phyloP scores from a whole-genome alignment of 1,140 invertebrate species.

The Pseudomyrmex gracilis region DNA sequence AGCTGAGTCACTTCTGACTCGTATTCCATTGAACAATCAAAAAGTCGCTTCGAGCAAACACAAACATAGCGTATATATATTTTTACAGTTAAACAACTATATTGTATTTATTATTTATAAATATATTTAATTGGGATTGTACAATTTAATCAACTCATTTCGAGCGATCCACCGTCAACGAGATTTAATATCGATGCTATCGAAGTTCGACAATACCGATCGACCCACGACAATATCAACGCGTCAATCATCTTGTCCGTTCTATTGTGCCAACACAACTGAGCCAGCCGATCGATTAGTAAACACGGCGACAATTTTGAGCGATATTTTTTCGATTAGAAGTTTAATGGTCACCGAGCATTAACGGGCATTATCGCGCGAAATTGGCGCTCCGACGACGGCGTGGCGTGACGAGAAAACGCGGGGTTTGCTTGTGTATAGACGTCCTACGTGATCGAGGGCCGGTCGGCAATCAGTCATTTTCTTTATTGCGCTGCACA shows the following conservation, averaged over 20 bases:
- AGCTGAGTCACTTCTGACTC: too few relatives aligned
- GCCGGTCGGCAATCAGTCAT: conserved; percentile 54
- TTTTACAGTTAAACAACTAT: too few relatives aligned
- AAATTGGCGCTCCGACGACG: conserved; percentile 52
- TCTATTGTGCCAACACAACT: conserved; percentile 59
- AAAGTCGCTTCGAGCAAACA: too few relatives aligned
- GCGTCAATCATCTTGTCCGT: conserved; percentile 64
- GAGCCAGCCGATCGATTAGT: conserved; percentile 6
- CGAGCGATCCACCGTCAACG: too few relatives aligned
- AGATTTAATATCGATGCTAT: too few relatives aligned
- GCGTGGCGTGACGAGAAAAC: background rate
- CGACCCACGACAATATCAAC: conserved; percentile 38
- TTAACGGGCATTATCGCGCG: conserved; percentile 31
- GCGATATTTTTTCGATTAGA: conserved; percentile 56
- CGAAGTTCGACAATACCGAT: too few relatives aligned
- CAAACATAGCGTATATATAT: too few relatives aligned
- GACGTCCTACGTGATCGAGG: conserved; percentile 57
- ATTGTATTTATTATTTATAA: too few relatives aligned
- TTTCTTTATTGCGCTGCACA: conserved; percentile 51
- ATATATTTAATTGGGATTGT: too few relatives aligned
- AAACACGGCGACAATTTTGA: conserved; percentile 35
- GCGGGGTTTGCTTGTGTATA: background rate
- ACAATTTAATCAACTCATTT: too few relatives aligned
- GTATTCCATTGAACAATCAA: too few relatives aligned
- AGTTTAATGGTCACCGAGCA: conserved; percentile 67